Percentiles rank a stretch among this genome's conserved stretches.
phyloP scores from a whole-genome alignment of 2,888 invertebrate species.

The Drosophila phalerata region DNA sequence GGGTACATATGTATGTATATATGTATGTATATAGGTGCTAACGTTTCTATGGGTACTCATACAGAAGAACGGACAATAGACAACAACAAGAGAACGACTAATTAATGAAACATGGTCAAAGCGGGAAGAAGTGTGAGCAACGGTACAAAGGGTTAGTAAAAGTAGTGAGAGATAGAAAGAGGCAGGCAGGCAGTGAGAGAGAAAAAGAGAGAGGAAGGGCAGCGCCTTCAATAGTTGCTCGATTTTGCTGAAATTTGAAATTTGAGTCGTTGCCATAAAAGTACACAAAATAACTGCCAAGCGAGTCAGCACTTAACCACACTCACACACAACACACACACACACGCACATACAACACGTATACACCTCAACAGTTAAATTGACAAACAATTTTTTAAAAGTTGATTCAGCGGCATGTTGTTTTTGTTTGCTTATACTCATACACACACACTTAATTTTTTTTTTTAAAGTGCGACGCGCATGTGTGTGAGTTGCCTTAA shows the following conservation, averaged over 20 bases:
- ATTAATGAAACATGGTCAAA: slow-evolving; percentile 52
- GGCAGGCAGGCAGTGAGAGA: background rate
- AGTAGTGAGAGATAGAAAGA: background rate
- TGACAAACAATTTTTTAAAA: slow-evolving; percentile 67
- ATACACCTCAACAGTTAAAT: slow-evolving; percentile 42
- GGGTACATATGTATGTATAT: slow-evolving; percentile 1
- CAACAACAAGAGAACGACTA: slow-evolving; percentile 51
- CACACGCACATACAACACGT: slow-evolving; percentile 10
- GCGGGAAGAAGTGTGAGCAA: background rate
- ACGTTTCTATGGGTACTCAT: slow-evolving; percentile 61
- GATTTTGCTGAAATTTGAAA: slow-evolving; percentile 51
- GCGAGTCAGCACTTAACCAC: slow-evolving; percentile 37
- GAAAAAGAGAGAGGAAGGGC: slow-evolving; percentile 3
- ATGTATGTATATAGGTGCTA: slow-evolving; percentile 39
- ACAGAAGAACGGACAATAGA: slow-evolving; percentile 35
- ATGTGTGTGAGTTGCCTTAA: slow-evolving; percentile 62
- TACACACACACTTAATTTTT: slow-evolving; percentile 8
- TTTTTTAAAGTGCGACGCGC: slow-evolving; percentile 45
- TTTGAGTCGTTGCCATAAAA: slow-evolving; percentile 63
- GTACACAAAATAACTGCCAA: slow-evolving; percentile 55
- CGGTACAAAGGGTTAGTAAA: slow-evolving; percentile 28
- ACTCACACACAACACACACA: slow-evolving; percentile 27
- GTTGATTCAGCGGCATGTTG: slow-evolving; percentile 67
- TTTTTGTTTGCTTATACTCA: slow-evolving; percentile 69
- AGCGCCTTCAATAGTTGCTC: slow-evolving; percentile 52